Conservation (phyloP, 2,113 vertebrate species). For the Delphinapterus leucas region DNA sequence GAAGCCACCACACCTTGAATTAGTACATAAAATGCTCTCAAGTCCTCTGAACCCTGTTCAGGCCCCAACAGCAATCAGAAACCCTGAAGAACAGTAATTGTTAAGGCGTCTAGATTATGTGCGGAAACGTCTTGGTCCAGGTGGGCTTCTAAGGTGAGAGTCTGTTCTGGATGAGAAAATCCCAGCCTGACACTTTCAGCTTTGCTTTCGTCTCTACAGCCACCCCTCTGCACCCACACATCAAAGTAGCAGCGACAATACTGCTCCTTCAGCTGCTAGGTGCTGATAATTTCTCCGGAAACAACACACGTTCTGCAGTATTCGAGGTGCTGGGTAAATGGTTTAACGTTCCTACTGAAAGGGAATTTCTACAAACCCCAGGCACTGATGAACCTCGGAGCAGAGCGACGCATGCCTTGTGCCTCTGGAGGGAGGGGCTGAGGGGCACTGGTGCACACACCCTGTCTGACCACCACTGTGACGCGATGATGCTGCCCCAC, state of each 20-base stretch:
- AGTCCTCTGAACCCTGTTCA: not conserved
- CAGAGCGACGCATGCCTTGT: not conserved
- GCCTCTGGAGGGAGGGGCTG: not conserved
- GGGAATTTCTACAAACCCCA: not conserved
- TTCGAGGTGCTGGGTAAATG: not conserved
- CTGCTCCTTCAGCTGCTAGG: not conserved
- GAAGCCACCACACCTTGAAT: not conserved
- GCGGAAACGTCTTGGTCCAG: not conserved
- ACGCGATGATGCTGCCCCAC: accelerated
- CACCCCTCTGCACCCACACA: accelerated
- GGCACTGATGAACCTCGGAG: not conserved
- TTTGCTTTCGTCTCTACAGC: not conserved
- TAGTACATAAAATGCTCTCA: not conserved
- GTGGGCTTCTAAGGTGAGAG: not conserved
- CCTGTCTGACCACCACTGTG: too few species aligned
- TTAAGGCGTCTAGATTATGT: not conserved
- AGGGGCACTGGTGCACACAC: not conserved
- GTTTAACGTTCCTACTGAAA: not conserved
- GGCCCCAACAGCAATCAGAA: not conserved
- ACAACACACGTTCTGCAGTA: not conserved
- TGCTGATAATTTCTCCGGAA: not conserved
- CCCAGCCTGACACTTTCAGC: too few species aligned
- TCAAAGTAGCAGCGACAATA: not conserved
- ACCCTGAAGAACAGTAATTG: not conserved
- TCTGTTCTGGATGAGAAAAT: not conserved